phyloP scores from a whole-genome alignment of 1,140 invertebrate genomes.

The Asobara japonica region DNA sequence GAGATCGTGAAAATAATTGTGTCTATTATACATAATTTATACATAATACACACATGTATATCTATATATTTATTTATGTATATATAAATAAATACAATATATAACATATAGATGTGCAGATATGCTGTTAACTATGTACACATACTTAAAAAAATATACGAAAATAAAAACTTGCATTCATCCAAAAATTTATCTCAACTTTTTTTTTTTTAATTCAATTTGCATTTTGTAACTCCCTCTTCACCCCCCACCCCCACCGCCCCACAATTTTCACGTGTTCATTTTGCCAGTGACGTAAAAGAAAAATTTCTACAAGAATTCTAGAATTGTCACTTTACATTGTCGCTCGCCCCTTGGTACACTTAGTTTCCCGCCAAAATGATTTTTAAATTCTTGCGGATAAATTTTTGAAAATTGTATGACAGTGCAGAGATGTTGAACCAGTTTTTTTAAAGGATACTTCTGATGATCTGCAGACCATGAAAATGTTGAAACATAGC shows the following conservation, averaged over 20 bases:
- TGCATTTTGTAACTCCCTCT: neutral
- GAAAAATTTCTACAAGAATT: too few relatives aligned
- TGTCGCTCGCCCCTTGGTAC: too few relatives aligned
- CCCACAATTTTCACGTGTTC: neutral
- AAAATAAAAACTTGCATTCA: constrained; percentile 32
- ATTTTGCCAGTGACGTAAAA: too few relatives aligned
- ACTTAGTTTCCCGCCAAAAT: too few relatives aligned
- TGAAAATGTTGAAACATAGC: too few relatives aligned
- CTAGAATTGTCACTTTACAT: too few relatives aligned
- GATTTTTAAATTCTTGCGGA: too few relatives aligned
- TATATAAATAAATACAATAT: constrained; percentile 12
- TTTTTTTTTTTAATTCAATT: neutral
- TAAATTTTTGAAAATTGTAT: too few relatives aligned
- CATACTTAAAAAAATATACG: constrained; percentile 23
- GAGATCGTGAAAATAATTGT: constrained; percentile 24
- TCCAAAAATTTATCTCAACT: constrained; percentile 19
- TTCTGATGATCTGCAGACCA: too few relatives aligned
- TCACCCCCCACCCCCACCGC: neutral
- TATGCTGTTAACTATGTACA: constrained; percentile 14
- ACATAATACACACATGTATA: constrained; percentile 20
- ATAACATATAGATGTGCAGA: neutral
- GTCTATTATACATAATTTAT: constrained; percentile 11
- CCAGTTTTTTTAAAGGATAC: too few relatives aligned
- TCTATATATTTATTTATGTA: constrained; percentile 11
- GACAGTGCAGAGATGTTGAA: too few relatives aligned